Conservation (phyloP, 2,113 vertebrate species). For the Erythrolamprus reginae region DNA sequence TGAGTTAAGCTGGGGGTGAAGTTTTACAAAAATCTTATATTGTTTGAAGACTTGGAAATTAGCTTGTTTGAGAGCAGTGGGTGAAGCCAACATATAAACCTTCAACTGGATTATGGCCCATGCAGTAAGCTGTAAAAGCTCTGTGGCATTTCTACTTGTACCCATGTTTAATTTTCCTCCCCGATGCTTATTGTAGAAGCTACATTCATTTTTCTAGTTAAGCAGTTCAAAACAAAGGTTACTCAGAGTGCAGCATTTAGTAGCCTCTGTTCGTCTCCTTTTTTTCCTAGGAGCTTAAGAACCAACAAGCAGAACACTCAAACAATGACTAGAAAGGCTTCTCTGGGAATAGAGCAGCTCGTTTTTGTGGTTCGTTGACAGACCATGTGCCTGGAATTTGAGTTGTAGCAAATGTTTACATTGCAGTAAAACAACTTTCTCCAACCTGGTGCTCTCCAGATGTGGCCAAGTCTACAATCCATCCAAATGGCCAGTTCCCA, state of each 20-base stretch:
- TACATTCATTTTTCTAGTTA: background rate
- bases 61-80: background rate
- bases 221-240: background rate
- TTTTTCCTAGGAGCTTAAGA: conserved; percentile 8
- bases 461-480: background rate
- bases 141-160: background rate
- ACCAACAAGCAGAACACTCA: background rate
- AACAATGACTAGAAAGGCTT: background rate
- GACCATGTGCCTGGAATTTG: rapidly evolving
- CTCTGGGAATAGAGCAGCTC: background rate
- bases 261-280: background rate
- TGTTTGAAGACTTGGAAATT: background rate
- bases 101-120: background rate
- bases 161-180: background rate
- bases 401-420: background rate
- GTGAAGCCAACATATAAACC: background rate
- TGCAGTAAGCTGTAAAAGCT: background rate
- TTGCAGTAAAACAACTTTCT: rapidly evolving
- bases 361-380: background rate
- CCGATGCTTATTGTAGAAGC: background rate
- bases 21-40: background rate
- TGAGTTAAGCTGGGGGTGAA: background rate
- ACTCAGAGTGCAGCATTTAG: background rate
- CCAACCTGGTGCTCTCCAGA: background rate
- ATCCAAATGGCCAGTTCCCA: background rate